Evolutionary conservation across 2,888 invertebrate species (phyloP), one percentile per base, ranked within the genome.

Genomic region (Melanotus villosus): DNA sequence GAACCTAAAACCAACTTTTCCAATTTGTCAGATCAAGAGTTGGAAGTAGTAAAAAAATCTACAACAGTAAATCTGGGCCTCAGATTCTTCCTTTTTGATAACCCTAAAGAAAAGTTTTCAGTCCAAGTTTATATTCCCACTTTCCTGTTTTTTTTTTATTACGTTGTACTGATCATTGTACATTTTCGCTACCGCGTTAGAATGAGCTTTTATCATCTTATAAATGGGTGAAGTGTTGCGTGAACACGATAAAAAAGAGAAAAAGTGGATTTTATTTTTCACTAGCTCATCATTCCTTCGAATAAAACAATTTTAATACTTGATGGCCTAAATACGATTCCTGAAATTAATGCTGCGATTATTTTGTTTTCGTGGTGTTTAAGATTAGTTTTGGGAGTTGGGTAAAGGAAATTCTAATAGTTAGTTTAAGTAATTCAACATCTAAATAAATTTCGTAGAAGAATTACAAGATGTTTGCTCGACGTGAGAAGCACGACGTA

Each of bases 201-300:
- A 60, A 66, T 60, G 66, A 52, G 52, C 60, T 41, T 60, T 54
- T 60, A 60, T 67, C 36, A 60, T 67, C 23, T 66, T 62, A 56
- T 56, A 68, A 68, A 62, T 56, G 67, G 54, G 62, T 68, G 62
- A 68, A 68, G 62, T 68, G 67, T 68, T 68, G 67, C 62, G 67
- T 68, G 56, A 68, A 68, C 57, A 57, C 56, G 67, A 68, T 68
- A 68, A 68, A 66, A 63, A 56, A 64, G 54, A 52, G 52, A 41
- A 54, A 64, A 64, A 64, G 54, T 56, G 56, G 32, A 14, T 64
- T 59, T 45, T 62, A 62, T 62, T 34, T 62, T 47, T 52, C 32
- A 32, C 9, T 32, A 18, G 32, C 30, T 16, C 32, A 32, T 32
- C 16, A 18, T 18, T 47, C 23, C 14, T 18, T 10, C 23, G 47